Evolutionary conservation across 2,113 vertebrate genomes (phyloP).

Genomic region (Dromaius novaehollandiae): DNA sequence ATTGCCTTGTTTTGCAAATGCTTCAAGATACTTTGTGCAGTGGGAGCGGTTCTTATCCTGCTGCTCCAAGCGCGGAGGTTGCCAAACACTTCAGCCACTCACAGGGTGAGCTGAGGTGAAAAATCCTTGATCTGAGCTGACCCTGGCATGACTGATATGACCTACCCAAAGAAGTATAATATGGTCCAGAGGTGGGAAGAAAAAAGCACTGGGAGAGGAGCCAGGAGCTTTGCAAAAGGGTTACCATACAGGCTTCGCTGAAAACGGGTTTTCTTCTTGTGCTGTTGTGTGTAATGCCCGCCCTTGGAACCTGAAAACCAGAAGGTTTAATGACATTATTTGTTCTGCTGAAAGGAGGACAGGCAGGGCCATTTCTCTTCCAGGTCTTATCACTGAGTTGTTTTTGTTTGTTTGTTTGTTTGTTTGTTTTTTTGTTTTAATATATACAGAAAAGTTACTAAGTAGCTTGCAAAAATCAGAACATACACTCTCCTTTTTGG

Average conservation of each 20-base stretch:
- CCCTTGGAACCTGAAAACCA: not conserved
- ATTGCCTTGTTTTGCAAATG: not conserved
- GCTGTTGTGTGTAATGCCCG: not conserved
- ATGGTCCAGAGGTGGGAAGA: not conserved
- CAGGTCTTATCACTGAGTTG: not conserved
- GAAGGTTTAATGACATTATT: not conserved
- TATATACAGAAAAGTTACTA: not conserved
- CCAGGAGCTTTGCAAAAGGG: not conserved
- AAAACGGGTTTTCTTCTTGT: not conserved
- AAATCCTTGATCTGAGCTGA: not conserved
- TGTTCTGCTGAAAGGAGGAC: not conserved
- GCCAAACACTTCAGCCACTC: not conserved
- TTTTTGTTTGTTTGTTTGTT: too few relatives aligned
- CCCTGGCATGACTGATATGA: not conserved
- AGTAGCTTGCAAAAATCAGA: not conserved
- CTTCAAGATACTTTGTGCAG: not conserved
- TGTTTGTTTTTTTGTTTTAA: too few relatives aligned
- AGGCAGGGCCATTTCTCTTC: not conserved
- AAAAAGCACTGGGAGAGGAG: not conserved
- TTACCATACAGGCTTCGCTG: not conserved
- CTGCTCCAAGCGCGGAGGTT: not conserved
- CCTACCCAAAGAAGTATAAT: not conserved
- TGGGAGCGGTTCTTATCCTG: not conserved
- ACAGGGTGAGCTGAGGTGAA: not conserved
- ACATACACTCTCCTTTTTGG: not conserved